phyloP scores from a whole-genome alignment of 2,113 vertebrate genomes.

The Ammodytes dubius region DNA sequence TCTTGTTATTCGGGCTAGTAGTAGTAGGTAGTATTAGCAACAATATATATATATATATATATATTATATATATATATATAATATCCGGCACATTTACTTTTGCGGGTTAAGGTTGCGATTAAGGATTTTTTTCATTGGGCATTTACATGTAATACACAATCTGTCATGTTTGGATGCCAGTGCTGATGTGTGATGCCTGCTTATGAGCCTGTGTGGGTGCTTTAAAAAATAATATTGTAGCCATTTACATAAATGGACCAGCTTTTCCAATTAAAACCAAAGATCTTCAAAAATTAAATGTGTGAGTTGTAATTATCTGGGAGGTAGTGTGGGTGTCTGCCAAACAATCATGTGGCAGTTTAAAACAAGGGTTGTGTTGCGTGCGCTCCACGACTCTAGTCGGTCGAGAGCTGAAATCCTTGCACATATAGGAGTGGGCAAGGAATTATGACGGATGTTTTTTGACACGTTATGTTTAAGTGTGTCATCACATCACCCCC shows the following conservation, averaged over 20 bases:
- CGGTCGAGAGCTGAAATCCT: too few species aligned
- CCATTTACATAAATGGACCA: constrained; percentile 45
- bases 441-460: too few species aligned
- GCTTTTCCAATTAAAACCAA: constrained; percentile 4
- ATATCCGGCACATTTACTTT: not conserved
- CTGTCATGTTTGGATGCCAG: not conserved
- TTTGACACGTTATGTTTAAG: too few species aligned
- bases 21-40: not conserved
- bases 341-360: constrained; percentile 24
- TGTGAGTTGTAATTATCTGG: constrained; percentile 32
- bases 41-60: too few species aligned
- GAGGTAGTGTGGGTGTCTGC: constrained; percentile 14
- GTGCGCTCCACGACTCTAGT: too few species aligned
- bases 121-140: not conserved
- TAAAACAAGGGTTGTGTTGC: not conserved
- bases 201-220: not conserved
- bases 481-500: too few species aligned
- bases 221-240: not conserved
- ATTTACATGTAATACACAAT: not conserved
- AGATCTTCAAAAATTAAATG: constrained; percentile 30
- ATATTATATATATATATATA: too few species aligned
- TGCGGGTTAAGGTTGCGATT: not conserved
- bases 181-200: not conserved
- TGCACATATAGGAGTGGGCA: too few species aligned
- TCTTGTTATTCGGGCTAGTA: not conserved